Conservation (phyloP, 2,113 vertebrate species). For the Corythornis cristatus region DNA sequence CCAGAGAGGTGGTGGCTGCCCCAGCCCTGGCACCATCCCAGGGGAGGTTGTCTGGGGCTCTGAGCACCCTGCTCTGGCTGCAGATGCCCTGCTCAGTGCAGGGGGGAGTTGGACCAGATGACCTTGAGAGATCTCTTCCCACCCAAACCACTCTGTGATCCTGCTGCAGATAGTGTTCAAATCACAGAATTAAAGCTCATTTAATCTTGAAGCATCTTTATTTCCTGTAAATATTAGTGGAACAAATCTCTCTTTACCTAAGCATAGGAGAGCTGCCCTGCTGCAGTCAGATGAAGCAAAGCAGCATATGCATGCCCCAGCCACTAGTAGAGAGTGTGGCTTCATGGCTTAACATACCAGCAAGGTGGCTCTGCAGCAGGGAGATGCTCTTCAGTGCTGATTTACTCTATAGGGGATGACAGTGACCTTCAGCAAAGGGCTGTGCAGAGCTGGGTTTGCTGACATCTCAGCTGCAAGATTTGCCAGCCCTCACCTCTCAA, state of each 20-base stretch:
- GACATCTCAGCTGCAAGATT: neutral
- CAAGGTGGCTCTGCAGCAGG: neutral
- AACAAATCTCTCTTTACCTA: neutral
- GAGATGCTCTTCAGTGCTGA: neutral
- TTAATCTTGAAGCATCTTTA: neutral
- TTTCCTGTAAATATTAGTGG: neutral
- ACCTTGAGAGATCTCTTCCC: neutral
- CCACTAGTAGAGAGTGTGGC: too few species aligned
- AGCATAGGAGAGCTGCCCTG: neutral
- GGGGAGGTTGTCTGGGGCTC: too few species aligned
- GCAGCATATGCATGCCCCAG: accelerated
- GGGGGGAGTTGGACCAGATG: neutral
- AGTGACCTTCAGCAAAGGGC: neutral
- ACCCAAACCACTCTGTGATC: neutral
- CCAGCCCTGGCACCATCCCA: too few species aligned
- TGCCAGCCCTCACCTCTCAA: neutral
- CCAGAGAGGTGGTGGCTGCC: too few species aligned
- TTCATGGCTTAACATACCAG: neutral
- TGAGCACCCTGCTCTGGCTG: too few species aligned
- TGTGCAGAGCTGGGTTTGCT: neutral
- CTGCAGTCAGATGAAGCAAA: neutral
- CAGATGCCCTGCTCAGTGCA: too few species aligned
- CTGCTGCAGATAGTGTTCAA: neutral
- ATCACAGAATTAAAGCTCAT: neutral
- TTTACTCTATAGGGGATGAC: neutral